A percentile compares a stretch with the other conserved stretches of the same genome.
phyloP scores from a whole-genome alignment of 2,113 vertebrate genomes.

The Gnathonemus echidnorhynchus region DNA sequence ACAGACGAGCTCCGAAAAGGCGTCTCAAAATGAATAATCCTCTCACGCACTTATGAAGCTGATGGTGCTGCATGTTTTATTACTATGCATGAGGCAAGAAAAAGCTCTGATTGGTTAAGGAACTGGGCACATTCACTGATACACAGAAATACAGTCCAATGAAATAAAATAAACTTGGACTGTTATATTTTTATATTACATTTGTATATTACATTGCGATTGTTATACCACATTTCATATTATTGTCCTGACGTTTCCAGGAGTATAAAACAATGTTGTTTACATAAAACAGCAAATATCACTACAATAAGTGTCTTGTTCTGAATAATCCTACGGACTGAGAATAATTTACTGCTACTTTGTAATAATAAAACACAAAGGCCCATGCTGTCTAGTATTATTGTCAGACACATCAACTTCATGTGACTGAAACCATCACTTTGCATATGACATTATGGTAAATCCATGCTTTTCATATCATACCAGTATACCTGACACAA shows the following conservation, averaged over 20 bases:
- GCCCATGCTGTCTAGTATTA: background rate
- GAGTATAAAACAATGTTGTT: background rate
- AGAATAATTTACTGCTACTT: background rate
- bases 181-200: background rate
- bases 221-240: background rate
- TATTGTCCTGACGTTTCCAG: background rate
- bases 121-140: background rate
- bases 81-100: background rate
- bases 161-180: background rate
- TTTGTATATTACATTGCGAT: background rate
- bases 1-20: background rate
- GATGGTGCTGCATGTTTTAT: background rate
- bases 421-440: background rate
- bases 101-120: background rate
- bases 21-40: background rate
- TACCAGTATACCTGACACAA: background rate
- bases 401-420: background rate
- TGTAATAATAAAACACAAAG: background rate
- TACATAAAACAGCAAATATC: background rate
- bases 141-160: background rate
- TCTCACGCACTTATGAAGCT: background rate
- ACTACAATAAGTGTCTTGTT: background rate
- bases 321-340: background rate
- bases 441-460: background rate
- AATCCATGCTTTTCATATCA: background rate